These are phyloP conservation scores for Pinna nobilis DNA, from an alignment of 1,140 invertebrate species.

Conservation along the genomic window DNA sequence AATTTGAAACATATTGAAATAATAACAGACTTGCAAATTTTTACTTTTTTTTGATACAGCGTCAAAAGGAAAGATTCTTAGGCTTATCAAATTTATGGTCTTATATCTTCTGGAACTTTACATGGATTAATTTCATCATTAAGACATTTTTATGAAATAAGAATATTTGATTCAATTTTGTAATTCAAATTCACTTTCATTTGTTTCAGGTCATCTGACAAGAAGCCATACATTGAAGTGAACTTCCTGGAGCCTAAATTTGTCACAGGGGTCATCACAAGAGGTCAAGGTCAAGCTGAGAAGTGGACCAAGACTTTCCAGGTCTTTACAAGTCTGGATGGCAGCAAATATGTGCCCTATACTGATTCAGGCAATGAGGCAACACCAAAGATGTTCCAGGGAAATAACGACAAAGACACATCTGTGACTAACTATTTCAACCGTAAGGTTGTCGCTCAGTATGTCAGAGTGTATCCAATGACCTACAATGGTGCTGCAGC, in stretches of 20 bases:
- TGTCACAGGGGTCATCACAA: conserved; percentile 66
- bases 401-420: conserved; percentile 51
- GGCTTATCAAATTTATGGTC: no score
- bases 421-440: conserved; percentile 55
- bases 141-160: not conserved
- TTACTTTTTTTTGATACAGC: no score
- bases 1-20: no score
- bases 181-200: no score
- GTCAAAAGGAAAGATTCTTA: no score
- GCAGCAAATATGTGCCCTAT: conserved; percentile 41
- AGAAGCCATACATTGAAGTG: conserved; percentile 59
- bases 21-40: no score
- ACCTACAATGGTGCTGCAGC: conserved; percentile 27
- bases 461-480: conserved; percentile 49
- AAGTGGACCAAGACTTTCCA: conserved; percentile 68
- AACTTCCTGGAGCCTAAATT: conserved; percentile 69
- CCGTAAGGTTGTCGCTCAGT: conserved; percentile 54
- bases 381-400: conserved; percentile 47
- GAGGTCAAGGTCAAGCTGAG: conserved; percentile 48
- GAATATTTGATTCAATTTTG: not conserved
- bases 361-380: conserved; percentile 29
- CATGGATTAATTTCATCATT: no score
- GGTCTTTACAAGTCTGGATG: conserved; percentile 69
- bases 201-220: conserved; percentile 45
- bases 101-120: no score